phyloP scores from a whole-genome alignment of 2,113 vertebrate genomes.

The Elaphurus davidianus region DNA sequence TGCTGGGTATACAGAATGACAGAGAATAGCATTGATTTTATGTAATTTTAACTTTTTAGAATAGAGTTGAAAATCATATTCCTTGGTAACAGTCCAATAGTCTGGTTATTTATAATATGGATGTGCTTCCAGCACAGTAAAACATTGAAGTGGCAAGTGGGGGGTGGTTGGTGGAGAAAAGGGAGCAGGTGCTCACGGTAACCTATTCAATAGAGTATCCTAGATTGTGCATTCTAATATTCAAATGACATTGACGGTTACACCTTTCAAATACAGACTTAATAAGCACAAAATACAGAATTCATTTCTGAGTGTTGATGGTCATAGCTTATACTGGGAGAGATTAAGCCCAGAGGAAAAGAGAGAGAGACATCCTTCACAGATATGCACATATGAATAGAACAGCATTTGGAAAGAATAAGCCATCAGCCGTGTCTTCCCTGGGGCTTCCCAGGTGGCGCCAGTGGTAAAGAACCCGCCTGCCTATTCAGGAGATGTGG shows the following conservation, averaged over 20 bases:
- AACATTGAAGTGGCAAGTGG: too few species aligned
- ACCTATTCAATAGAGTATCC: background rate
- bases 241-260: background rate
- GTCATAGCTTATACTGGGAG: background rate
- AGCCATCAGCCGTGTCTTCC: background rate
- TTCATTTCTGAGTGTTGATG: background rate
- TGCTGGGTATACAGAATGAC: background rate
- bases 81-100: background rate
- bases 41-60: background rate
- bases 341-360: background rate
- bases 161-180: background rate
- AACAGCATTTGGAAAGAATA: background rate
- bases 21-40: background rate
- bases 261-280: background rate
- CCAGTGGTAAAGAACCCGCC: background rate
- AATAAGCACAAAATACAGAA: background rate
- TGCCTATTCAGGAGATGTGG: background rate
- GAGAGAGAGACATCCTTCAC: background rate
- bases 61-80: background rate
- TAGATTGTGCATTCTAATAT: background rate
- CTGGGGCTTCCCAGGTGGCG: background rate
- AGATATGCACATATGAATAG: background rate
- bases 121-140: background rate
- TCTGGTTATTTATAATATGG: background rate
- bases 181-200: rapidly evolving